phyloP scores from a whole-genome alignment of 2,888 invertebrate species.

The Trachelus iudaicus region DNA sequence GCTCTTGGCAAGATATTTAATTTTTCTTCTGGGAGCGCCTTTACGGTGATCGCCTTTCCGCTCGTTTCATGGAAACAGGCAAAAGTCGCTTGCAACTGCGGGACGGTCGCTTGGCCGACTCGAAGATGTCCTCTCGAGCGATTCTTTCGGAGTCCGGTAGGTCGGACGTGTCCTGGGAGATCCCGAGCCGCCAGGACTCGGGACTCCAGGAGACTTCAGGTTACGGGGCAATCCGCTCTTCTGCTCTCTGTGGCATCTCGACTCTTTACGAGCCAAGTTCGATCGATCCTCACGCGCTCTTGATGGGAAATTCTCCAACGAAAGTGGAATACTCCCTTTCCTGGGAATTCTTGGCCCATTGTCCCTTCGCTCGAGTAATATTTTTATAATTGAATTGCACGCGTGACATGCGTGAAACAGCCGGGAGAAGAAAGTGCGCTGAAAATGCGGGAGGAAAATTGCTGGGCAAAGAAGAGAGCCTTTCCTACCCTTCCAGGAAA shows the following conservation, averaged over 20 bases:
- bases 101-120: background rate
- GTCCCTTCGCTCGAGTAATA: conserved; percentile 34
- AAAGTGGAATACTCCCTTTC: background rate
- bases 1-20: conserved; percentile 56
- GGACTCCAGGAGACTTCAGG: background rate
- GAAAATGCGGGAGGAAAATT: conserved; percentile 46
- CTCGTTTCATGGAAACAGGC: conserved; percentile 15
- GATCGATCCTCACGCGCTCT: background rate
- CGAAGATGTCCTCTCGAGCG: background rate
- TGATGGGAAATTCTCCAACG: background rate
- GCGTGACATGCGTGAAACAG: conserved; percentile 15
- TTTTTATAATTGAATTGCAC: conserved; percentile 56
- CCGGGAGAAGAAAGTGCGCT: background rate
- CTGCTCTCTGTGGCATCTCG: background rate
- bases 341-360: background rate
- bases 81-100: background rate
- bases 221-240: background rate
- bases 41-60: conserved; percentile 42
- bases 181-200: background rate
- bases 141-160: background rate
- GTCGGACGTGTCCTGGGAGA: background rate
- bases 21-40: conserved; percentile 50
- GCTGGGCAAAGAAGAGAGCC: conserved; percentile 38
- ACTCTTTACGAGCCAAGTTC: conserved; percentile 4
- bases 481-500: conserved; percentile 36